Conservation (phyloP, 2,888 invertebrate genomes). For the Pseudanteris insignis region DNA sequence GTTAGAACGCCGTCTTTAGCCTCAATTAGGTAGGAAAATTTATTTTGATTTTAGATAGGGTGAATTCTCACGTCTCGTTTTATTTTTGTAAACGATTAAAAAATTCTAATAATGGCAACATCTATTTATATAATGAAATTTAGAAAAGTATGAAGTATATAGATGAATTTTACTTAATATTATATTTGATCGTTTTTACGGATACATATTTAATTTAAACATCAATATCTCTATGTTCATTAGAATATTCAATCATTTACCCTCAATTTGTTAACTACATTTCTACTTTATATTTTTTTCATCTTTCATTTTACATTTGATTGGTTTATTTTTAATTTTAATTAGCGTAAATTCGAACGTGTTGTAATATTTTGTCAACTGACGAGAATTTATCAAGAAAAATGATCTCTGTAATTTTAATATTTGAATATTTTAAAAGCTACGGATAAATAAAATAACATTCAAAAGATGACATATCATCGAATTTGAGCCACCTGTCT, state of each 20-base stretch:
- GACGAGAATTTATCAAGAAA: constrained; percentile 59
- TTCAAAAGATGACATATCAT: constrained; percentile 56
- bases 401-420: constrained; percentile 66
- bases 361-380: constrained; percentile 57
- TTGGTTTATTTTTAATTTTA: constrained; percentile 29
- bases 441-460: constrained; percentile 50
- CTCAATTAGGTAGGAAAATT: constrained; percentile 65
- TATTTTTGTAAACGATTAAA: constrained; percentile 59
- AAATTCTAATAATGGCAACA: constrained; percentile 55
- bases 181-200: constrained; percentile 47
- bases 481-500: constrained; percentile 55
- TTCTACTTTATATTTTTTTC: no score
- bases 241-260: no score
- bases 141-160: constrained; percentile 50
- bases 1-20: constrained; percentile 58
- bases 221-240: constrained; percentile 35
- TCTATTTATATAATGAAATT: constrained; percentile 59
- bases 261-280: no score
- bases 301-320: constrained; percentile 29
- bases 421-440: constrained; percentile 62
- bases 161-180: constrained; percentile 53
- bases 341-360: constrained; percentile 45
- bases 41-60: constrained; percentile 63
- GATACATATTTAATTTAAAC: constrained; percentile 47
- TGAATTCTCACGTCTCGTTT: constrained; percentile 61